A percentile compares a stretch with the other conserved stretches of the same genome.
Evolutionary conservation across 2,888 invertebrate species (phyloP).

Genomic region (Platycnemis pennipes): DNA sequence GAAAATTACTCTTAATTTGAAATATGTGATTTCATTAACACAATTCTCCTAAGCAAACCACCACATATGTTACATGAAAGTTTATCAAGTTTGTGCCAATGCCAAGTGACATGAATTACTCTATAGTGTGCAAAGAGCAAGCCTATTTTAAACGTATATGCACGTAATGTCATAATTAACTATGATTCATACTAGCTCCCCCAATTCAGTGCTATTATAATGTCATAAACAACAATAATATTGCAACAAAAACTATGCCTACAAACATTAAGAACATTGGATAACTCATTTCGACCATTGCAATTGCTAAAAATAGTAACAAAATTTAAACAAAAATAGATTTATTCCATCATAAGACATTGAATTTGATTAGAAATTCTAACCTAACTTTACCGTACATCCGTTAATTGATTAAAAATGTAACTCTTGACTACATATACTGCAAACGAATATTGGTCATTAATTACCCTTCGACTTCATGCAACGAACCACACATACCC

Average conservation of each 20-base stretch:
- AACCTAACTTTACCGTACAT: background rate
- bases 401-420: background rate
- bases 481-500: background rate
- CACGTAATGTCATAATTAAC: background rate
- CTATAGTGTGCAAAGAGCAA: background rate
- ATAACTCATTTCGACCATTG: background rate
- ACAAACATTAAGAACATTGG: background rate
- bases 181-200: background rate
- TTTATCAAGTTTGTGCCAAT: background rate
- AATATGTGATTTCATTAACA: background rate
- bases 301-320: background rate
- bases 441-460: background rate
- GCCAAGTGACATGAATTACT: background rate
- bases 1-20: too few species aligned
- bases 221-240: background rate
- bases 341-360: background rate
- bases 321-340: constrained; percentile 11
- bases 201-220: background rate
- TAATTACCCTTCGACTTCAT: background rate
- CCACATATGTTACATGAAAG: background rate
- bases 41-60: background rate
- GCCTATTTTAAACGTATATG: background rate
- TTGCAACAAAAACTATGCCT: background rate
- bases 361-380: constrained; percentile 1
- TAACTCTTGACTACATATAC: background rate